Conservation (phyloP, 64 coral and sea anemone species). For the Actinia tenebrosa region DNA sequence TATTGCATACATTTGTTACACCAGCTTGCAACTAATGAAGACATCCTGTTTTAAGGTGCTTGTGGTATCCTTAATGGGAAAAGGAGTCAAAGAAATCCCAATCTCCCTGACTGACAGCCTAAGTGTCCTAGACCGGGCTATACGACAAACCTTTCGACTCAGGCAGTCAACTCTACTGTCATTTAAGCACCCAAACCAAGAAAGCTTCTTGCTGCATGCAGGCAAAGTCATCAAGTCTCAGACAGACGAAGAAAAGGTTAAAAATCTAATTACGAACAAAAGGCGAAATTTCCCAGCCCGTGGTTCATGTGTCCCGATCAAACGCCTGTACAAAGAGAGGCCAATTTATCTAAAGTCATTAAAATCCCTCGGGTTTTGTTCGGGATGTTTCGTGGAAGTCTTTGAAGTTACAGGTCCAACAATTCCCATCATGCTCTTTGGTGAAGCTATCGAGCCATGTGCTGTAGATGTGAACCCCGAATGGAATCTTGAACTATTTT, state of each 20-base stretch:
- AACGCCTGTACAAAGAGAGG: conserved; percentile 38
- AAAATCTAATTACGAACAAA: conserved; percentile 37
- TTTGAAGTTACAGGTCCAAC: conserved; percentile 53
- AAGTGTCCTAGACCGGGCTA: conserved; percentile 9
- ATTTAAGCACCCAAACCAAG: conserved; percentile 18
- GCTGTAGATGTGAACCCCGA: conserved; percentile 46
- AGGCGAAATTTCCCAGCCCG: conserved; percentile 36
- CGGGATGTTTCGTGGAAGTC: conserved; percentile 42
- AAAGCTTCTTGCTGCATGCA: conserved; percentile 6
- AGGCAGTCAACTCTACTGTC: conserved; percentile 34
- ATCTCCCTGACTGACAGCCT: conserved; percentile 25
- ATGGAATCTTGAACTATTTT: conserved; percentile 33
- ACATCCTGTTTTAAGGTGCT: conserved; percentile 10
- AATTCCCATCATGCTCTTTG: conserved; percentile 49
- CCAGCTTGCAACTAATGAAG: background rate
- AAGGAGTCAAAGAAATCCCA: conserved; percentile 12
- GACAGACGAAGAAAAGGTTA: conserved; percentile 28
- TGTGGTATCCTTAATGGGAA: conserved; percentile 35
- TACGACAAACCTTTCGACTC: conserved; percentile 33
- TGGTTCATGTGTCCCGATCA: conserved; percentile 1
- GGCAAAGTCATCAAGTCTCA: conserved; percentile 32
- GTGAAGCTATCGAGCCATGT: conserved; percentile 27
- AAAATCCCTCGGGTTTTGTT: conserved; percentile 5
- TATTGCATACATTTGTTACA: too few relatives aligned
- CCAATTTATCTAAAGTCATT: conserved; percentile 35